A percentile compares a stretch with the other conserved stretches of the same genome.
These are phyloP conservation scores for Scophthalmus maximus DNA, from an alignment of 2,113 vertebrate genomes.

Conservation along the genomic window DNA sequence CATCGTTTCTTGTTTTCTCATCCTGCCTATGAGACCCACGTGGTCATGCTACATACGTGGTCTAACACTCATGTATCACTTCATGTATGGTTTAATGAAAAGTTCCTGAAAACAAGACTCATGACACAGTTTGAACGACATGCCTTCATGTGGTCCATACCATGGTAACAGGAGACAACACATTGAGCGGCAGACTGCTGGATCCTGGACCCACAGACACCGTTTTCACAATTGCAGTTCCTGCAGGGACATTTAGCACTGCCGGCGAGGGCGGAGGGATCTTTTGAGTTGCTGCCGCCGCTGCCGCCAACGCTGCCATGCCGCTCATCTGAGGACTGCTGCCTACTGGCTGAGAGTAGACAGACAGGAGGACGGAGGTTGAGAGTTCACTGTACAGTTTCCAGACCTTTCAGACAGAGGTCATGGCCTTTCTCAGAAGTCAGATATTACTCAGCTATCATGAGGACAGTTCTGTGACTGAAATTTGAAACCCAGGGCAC, in stretches of 20 bases:
- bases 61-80: too few species aligned
- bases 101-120: background rate
- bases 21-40: too few species aligned
- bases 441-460: too few species aligned
- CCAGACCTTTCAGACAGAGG: background rate
- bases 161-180: constrained; percentile 85
- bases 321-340: constrained; percentile 90
- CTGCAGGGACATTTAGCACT: constrained; percentile 83
- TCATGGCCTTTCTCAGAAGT: too few species aligned
- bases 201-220: constrained; percentile 83
- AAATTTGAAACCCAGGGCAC: too few species aligned
- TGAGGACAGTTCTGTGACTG: too few species aligned
- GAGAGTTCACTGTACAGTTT: background rate
- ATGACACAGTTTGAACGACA: background rate
- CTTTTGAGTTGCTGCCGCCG: constrained; percentile 89
- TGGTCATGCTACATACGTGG: too few species aligned
- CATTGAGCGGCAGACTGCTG: constrained; percentile 80
- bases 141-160: constrained; percentile 48
- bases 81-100: too few species aligned
- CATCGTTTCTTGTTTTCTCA: too few species aligned
- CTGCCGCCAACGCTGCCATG: constrained; percentile 89
- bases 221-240: constrained; percentile 86
- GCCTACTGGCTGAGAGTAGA: constrained; percentile 82
- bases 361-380: background rate
- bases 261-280: constrained; percentile 87